phyloP scores from a whole-genome alignment of 2,888 invertebrate species.

The Drosophila putrida region DNA sequence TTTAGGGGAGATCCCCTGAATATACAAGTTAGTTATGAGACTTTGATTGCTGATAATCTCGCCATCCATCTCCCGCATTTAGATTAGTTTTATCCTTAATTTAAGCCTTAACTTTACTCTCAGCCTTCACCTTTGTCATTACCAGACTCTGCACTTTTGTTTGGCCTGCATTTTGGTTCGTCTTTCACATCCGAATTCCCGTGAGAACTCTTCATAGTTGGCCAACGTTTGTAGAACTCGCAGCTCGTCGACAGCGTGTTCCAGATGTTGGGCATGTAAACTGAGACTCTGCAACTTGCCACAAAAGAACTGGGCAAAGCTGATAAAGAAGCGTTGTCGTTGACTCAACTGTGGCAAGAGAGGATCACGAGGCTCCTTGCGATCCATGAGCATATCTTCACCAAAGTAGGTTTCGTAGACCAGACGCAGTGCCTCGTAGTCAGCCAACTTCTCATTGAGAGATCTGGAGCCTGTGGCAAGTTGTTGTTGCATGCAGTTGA shows the following conservation, averaged over 20 bases:
- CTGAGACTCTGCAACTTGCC: conserved; percentile 73
- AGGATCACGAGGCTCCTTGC: conserved; percentile 54
- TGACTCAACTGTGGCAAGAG: conserved; percentile 73
- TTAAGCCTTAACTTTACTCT: not conserved
- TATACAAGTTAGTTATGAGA: not conserved
- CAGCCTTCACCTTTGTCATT: not conserved
- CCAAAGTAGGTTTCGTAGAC: conserved; percentile 79
- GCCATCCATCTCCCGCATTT: not conserved
- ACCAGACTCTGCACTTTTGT: conserved; percentile 81
- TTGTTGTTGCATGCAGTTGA: conserved; percentile 81
- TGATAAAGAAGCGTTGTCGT: conserved; percentile 81
- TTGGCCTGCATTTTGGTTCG: conserved; percentile 81
- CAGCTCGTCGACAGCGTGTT: conserved; percentile 81
- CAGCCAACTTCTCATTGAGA: conserved; percentile 82
- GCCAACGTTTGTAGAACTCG: conserved; percentile 81
- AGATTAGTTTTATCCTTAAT: not conserved
- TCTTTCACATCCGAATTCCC: conserved; percentile 75
- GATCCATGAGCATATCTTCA: conserved; percentile 42
- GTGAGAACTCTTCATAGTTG: conserved; percentile 82
- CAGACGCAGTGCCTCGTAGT: conserved; percentile 82
- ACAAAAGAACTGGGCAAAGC: conserved; percentile 83
- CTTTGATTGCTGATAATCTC: not conserved
- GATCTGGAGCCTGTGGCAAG: conserved; percentile 75
- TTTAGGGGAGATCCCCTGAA: no score
- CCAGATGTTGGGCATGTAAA: conserved; percentile 60